Evolutionary conservation across 2,888 invertebrate species (phyloP).

Genomic region (Dicranocentrus wangi): DNA sequence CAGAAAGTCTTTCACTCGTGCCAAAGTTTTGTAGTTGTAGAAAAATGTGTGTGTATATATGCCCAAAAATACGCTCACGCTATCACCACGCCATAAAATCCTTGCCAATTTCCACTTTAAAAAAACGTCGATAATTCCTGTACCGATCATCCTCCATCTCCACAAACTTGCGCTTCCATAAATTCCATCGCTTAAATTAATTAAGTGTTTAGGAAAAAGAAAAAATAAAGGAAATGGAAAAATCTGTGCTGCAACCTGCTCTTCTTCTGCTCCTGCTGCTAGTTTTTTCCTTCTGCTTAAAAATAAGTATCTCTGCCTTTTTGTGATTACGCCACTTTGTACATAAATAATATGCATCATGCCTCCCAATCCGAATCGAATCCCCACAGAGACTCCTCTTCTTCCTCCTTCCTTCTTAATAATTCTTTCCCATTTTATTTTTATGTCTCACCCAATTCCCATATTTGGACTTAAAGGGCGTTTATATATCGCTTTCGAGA

Average conservation of each 20-base stretch:
- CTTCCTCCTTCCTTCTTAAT: neutral
- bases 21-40: too few relatives aligned
- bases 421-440: neutral
- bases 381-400: neutral
- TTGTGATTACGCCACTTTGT: neutral
- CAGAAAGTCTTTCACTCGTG: too few relatives aligned
- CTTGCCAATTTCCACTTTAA: neutral
- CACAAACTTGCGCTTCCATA: too few relatives aligned
- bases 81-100: neutral
- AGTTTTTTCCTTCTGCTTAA: neutral
- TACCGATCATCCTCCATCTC: too few relatives aligned
- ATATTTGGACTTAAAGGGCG: neutral
- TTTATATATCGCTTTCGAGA: too few relatives aligned
- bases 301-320: neutral
- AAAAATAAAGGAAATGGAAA: neutral
- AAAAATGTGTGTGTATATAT: too few relatives aligned
- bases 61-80: neutral
- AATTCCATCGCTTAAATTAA: too few relatives aligned
- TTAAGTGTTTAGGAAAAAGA: too few relatives aligned
- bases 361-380: neutral
- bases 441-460: conserved; percentile 7
- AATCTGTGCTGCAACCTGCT: neutral
- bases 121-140: too few relatives aligned
- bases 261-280: neutral
- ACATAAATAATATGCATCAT: neutral